Percentiles rank a stretch among this genome's conserved stretches.
Evolutionary conservation across 2,888 invertebrate genomes (phyloP).

Genomic region (Halocaridina rubra): DNA sequence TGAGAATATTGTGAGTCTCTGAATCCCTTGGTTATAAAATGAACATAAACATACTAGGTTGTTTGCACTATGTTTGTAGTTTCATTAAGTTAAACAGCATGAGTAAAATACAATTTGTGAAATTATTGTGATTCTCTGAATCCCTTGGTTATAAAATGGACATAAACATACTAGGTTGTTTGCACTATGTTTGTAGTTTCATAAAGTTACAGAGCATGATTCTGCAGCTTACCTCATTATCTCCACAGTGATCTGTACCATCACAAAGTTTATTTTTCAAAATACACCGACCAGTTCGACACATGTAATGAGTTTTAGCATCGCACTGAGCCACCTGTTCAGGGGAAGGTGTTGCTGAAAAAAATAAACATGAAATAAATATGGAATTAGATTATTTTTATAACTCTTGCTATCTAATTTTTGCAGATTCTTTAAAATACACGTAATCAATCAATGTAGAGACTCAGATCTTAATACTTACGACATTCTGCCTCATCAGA

Average conservation of each 20-base stretch:
- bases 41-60: too few relatives aligned
- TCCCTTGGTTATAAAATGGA: too few relatives aligned
- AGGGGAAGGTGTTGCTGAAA: not conserved
- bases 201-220: not conserved
- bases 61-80: not conserved
- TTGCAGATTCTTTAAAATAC: too few relatives aligned
- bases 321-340: slow-evolving; percentile 76
- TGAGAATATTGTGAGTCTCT: too few relatives aligned
- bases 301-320: slow-evolving; percentile 81
- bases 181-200: not conserved
- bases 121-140: too few relatives aligned
- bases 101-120: too few relatives aligned
- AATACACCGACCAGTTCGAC: slow-evolving; percentile 81
- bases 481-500: slow-evolving; percentile 75
- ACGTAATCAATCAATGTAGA: too few relatives aligned
- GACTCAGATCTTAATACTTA: slow-evolving; percentile 10
- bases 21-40: too few relatives aligned
- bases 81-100: not conserved
- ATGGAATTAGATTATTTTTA: too few relatives aligned
- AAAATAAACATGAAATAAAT: too few relatives aligned
- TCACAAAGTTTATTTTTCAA: slow-evolving; percentile 84
- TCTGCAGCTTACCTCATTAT: slow-evolving; percentile 78
- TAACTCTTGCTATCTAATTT: too few relatives aligned
- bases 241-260: slow-evolving; percentile 86
- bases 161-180: too few relatives aligned